Base-by-base conservation (phyloP, 2,888 invertebrate genomes). In the Crossocerus cetratus region DNA sequence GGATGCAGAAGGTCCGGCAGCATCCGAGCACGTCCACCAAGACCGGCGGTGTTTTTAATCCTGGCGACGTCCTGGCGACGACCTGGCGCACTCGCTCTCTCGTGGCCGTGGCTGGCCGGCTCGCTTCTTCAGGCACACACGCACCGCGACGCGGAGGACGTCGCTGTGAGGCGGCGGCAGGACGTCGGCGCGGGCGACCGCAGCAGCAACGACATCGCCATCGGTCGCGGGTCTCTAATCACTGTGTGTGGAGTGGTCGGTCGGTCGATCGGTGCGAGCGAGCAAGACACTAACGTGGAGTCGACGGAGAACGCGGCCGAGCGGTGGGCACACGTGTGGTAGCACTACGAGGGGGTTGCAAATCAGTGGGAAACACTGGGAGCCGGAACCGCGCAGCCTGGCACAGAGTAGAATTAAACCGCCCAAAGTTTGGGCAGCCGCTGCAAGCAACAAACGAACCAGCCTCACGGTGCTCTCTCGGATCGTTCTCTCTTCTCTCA, bases 401-500 rank as follows among this genome's bases (percentile, higher is more conserved):
- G 61, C 76, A 70, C 32, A 32, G 32, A 65, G 69, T 74, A 75
- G 77, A 78, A 78, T 82, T 77, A 78, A 81, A 77, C 76, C 77
- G 72, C 72, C 76, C 78, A 85, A 86, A 86, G 86, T 86, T 85
- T 75, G 68, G 76, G 76, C 83, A 81, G 84, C 85, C 83, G 84
- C 86, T 81, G 83, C 86, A 86, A 86, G 83, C 79, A 86, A 84
- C 83, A 85, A 83, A 86, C 84, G 82, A 85, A 86, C 78, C 85
- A 83, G 78, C 78, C 80, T 80, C 82, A 75, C 80, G 70, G 78
- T 80, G 80, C 82, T 82, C 81, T 82, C 80, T 81, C 81, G 77
- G 74, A 83, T 82, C 82, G 83, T 81, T 82, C 83, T 83, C 81
- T 83, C 83, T 81, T 81, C 83, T 83, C 86, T 86, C 83, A 93